Percentiles rank a stretch among this genome's conserved stretches.
Conservation (phyloP, 2,797 vertebrate species). For the Ataeniobius toweri region DNA sequence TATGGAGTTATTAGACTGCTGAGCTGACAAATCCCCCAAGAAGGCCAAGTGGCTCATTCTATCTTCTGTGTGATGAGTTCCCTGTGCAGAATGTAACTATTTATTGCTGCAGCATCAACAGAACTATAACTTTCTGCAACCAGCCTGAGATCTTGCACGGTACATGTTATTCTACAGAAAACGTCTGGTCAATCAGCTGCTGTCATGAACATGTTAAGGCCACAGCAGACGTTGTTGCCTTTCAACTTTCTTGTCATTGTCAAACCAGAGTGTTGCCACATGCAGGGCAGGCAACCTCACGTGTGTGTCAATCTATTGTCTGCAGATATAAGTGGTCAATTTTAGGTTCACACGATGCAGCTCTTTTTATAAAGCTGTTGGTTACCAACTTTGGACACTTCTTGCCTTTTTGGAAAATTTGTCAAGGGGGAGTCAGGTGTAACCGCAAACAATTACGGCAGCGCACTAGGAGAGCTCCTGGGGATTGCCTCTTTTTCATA, state of each 20-base stretch:
- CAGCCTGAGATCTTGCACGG: neutral
- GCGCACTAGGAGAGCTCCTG: neutral
- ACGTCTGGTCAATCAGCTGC: neutral
- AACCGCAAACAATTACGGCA: neutral
- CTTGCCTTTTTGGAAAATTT: neutral
- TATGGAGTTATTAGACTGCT: neutral
- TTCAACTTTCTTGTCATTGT: constrained; percentile 4
- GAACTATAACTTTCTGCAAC: neutral
- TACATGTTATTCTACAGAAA: neutral
- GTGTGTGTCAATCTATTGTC: neutral
- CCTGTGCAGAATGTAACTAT: neutral
- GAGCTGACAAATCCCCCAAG: neutral
- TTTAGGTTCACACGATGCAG: neutral
- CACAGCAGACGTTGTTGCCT: neutral
- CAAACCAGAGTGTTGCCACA: neutral
- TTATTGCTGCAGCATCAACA: constrained; percentile 4
- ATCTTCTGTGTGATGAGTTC: constrained; percentile 10
- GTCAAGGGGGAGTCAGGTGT: neutral
- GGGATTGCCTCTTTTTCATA: neutral
- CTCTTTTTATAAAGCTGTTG: neutral
- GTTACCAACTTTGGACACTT: neutral
- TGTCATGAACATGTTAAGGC: neutral
- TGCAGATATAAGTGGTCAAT: neutral
- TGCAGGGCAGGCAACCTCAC: constrained; percentile 10
- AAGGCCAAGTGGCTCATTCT: neutral